A percentile compares a stretch with the other conserved stretches of the same genome.
Conservation (phyloP, 2,113 vertebrate genomes). For the Camarhynchus parvulus region DNA sequence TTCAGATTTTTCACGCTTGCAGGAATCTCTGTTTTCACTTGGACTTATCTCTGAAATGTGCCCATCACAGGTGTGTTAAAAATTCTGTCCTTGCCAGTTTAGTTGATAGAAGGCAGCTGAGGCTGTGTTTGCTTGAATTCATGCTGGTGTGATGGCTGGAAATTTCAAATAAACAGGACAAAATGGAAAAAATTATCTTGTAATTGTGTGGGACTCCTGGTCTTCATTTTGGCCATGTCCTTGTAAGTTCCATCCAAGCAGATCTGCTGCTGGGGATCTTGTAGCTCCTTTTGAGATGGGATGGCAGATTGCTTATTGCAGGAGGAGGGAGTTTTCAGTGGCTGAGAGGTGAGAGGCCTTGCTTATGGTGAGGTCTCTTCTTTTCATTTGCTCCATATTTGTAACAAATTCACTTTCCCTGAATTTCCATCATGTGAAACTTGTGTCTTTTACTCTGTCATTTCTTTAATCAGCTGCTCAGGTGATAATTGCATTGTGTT, state of each 20-base stretch:
- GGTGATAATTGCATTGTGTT: constrained; percentile 29
- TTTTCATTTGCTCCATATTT: background rate
- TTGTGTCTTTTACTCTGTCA: background rate
- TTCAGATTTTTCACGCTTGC: background rate
- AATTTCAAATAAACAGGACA: background rate
- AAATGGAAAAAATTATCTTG: background rate
- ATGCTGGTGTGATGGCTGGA: background rate
- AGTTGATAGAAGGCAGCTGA: background rate
- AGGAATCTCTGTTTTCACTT: background rate
- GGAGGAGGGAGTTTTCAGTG: background rate
- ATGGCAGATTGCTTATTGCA: background rate
- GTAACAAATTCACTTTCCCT: background rate
- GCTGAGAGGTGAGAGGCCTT: background rate
- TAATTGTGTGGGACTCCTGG: background rate
- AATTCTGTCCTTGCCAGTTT: background rate
- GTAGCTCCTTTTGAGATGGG: background rate
- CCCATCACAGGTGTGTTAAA: background rate
- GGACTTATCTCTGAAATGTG: background rate
- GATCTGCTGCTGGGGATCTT: background rate
- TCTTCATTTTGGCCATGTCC: background rate
- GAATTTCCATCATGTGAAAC: background rate
- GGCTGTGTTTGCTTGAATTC: background rate
- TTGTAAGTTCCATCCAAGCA: background rate
- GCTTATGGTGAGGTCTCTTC: background rate
- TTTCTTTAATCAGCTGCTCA: constrained; percentile 4